Evolutionary conservation across 2,888 invertebrate genomes (phyloP).

Genomic region (Drosophila demipolita): DNA sequence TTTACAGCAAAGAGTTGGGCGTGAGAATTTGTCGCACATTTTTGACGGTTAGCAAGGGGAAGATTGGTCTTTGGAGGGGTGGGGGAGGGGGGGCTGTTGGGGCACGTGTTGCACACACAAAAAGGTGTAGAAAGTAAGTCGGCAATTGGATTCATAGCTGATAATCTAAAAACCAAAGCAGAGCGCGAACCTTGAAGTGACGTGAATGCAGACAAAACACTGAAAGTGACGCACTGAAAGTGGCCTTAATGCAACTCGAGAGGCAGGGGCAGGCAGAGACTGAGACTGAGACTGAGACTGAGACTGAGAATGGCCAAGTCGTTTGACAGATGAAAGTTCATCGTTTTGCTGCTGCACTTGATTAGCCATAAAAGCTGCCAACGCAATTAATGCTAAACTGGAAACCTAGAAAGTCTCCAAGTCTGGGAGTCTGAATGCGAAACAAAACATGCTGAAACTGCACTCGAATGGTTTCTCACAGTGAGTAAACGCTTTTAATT

Average conservation of each 20-base stretch:
- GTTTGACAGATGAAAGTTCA: conserved; percentile 61
- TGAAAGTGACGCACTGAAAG: neutral
- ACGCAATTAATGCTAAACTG: conserved; percentile 24
- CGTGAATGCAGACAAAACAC: neutral
- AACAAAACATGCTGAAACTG: neutral
- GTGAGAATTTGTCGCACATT: conserved; percentile 57
- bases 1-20: conserved; percentile 41
- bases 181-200: conserved; percentile 19
- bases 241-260: conserved; percentile 63
- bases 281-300: conserved; percentile 6
- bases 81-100: neutral
- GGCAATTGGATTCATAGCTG: conserved; percentile 31
- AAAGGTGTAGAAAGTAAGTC: conserved; percentile 45
- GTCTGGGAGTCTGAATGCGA: neutral
- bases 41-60: neutral
- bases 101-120: conserved; percentile 55
- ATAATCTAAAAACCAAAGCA: conserved; percentile 50
- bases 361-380: conserved; percentile 44
- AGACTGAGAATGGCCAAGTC: conserved; percentile 13
- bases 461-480: neutral
- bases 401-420: conserved; percentile 31
- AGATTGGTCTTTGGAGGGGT: neutral
- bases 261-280: neutral
- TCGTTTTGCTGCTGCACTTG: conserved; percentile 23
- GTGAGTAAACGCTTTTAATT: neutral